Percentiles rank a stretch among this genome's conserved stretches.
phyloP scores from a whole-genome alignment of 2,888 invertebrate genomes.

The Microctonus hyperodae region DNA sequence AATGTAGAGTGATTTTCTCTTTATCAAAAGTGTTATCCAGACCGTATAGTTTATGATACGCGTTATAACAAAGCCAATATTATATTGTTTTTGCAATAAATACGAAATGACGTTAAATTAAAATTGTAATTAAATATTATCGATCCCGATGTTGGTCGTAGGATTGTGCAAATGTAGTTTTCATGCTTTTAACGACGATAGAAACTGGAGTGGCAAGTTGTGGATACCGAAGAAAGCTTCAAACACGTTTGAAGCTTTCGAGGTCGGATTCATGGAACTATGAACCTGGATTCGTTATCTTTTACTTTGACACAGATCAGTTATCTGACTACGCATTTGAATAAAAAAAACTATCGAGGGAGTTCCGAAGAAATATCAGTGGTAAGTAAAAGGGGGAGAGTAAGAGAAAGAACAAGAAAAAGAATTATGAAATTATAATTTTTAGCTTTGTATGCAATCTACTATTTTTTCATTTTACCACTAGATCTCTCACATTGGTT shows the following conservation, averaged over 20 bases:
- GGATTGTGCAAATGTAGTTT: slow-evolving; percentile 64
- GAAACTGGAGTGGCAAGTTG: slow-evolving; percentile 68
- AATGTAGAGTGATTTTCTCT: slow-evolving; percentile 1
- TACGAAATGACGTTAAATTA: slow-evolving; percentile 20
- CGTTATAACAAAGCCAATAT: not conserved
- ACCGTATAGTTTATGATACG: not conserved
- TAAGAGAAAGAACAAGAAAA: not conserved
- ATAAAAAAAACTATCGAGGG: slow-evolving; percentile 94
- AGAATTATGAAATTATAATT: not conserved
- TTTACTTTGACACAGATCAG: slow-evolving; percentile 99
- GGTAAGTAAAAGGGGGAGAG: slow-evolving; percentile 70
- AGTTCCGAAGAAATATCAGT: slow-evolving; percentile 87
- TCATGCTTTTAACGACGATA: slow-evolving; percentile 63
- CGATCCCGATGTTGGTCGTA: slow-evolving; percentile 66
- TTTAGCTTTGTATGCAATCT: not conserved
- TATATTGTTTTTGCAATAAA: slow-evolving; percentile 6
- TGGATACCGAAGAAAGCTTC: slow-evolving; percentile 88
- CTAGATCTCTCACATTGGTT: not conserved
- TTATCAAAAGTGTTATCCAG: not conserved
- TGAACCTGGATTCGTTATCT: slow-evolving; percentile 99
- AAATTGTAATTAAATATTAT: slow-evolving; percentile 37
- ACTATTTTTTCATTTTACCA: not conserved
- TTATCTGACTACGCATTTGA: slow-evolving; percentile 95
- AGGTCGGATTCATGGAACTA: slow-evolving; percentile 92
- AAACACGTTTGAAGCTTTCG: slow-evolving; percentile 95